A percentile compares a stretch with the other conserved stretches of the same genome.
phyloP scores from a whole-genome alignment of 2,113 vertebrate species.

The Cisticola juncidis region DNA sequence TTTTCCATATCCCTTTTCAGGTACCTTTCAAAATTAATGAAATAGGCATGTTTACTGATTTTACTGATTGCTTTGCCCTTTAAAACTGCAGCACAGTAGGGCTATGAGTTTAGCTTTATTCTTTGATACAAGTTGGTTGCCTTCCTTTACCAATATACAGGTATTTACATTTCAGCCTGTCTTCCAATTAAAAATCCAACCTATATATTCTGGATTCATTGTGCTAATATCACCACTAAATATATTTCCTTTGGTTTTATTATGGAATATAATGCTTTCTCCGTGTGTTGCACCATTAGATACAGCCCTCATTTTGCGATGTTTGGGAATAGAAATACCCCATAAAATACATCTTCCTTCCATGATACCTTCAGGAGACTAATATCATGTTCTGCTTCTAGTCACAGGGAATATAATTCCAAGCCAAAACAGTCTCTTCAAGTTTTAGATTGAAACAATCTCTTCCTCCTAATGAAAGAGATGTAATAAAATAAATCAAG shows the following conservation, averaged over 20 bases:
- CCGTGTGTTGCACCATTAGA: not conserved
- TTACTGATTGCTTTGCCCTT: not conserved
- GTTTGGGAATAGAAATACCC: not conserved
- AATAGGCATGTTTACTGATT: not conserved
- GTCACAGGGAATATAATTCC: not conserved
- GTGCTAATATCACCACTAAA: not conserved
- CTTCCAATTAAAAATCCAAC: not conserved
- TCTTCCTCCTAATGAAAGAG: not conserved
- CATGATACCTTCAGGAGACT: not conserved
- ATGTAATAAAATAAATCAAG: constrained; percentile 11
- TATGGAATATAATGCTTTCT: not conserved
- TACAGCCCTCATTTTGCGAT: not conserved
- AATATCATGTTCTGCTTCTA: not conserved
- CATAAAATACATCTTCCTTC: not conserved
- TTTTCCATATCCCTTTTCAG: not conserved
- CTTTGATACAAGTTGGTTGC: not conserved
- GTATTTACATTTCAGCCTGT: not conserved
- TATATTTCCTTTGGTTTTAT: not conserved
- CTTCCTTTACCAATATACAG: not conserved
- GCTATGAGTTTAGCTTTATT: not conserved
- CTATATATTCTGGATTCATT: not conserved
- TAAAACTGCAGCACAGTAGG: not conserved
- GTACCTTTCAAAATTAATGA: not conserved
- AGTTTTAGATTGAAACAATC: not conserved
- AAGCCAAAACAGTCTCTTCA: not conserved